Conservation (phyloP, 2,888 invertebrate genomes). For the Phymatocera aterrima region DNA sequence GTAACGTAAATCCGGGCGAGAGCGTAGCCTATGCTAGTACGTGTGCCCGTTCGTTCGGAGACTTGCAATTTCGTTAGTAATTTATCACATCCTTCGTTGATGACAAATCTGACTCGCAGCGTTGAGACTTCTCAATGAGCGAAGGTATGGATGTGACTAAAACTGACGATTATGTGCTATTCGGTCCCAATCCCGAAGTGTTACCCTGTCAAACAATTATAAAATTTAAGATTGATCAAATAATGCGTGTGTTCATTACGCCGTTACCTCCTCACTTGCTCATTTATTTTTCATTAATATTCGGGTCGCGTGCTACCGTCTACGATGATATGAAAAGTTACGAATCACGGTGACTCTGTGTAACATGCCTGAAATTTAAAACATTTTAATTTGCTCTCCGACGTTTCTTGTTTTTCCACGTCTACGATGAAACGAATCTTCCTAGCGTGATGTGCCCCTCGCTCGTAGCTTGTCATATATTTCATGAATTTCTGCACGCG, state of each 20-base stretch:
- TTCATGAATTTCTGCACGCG: constrained; percentile 3
- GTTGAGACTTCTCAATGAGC: not conserved
- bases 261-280: not conserved
- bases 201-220: not conserved
- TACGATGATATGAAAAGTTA: not conserved
- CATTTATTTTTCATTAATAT: constrained; percentile 10
- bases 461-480: not conserved
- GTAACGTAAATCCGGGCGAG: not conserved
- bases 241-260: not conserved
- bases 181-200: not conserved
- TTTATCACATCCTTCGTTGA: not conserved
- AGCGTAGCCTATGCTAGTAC: not conserved
- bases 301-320: not conserved
- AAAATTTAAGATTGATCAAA: not conserved
- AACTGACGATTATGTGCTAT: too few species aligned
- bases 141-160: not conserved
- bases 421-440: not conserved
- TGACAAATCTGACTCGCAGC: not conserved
- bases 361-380: constrained; percentile 9
- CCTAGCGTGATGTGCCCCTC: not conserved
- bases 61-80: not conserved
- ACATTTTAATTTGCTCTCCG: not conserved
- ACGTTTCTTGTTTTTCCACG: not conserved
- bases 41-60: not conserved
- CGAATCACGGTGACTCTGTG: constrained; percentile 15